Evolutionary conservation across 2,113 vertebrate genomes (phyloP).

Genomic region (Labeo catla): DNA sequence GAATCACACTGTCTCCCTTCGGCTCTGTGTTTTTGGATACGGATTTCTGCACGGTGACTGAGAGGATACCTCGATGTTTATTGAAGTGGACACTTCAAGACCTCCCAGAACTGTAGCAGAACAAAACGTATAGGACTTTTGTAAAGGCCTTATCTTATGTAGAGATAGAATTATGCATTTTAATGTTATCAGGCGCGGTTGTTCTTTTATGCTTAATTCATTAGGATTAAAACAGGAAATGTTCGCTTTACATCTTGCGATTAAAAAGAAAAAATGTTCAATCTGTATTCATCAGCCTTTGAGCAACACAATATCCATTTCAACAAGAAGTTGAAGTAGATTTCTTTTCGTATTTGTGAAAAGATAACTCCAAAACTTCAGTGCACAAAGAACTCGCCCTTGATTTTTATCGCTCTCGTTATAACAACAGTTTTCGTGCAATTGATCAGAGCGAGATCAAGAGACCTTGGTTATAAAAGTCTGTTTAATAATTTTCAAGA

Average conservation of each 20-base stretch:
- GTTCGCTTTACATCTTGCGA: neutral
- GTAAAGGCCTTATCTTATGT: neutral
- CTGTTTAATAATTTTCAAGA: conserved; percentile 56
- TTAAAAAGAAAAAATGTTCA: neutral
- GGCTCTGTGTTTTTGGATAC: conserved; percentile 23
- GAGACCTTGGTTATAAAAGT: conserved; percentile 53
- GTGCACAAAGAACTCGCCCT: conserved; percentile 28
- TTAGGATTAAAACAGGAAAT: conserved; percentile 28
- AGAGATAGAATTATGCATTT: neutral
- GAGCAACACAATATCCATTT: conserved; percentile 32
- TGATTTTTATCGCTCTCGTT: conserved; percentile 39
- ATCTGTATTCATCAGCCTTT: conserved; percentile 35
- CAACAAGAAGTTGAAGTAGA: conserved; percentile 9
- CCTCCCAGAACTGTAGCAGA: conserved; percentile 19
- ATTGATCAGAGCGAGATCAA: conserved; percentile 48
- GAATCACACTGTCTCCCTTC: conserved; percentile 32
- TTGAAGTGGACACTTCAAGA: conserved; percentile 21
- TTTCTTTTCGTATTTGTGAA: conserved; percentile 1
- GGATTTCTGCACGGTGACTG: conserved; percentile 27
- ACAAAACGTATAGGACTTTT: conserved; percentile 10
- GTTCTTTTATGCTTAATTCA: conserved; percentile 39
- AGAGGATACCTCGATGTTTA: conserved; percentile 21
- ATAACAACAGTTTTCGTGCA: conserved; percentile 52
- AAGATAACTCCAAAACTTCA: conserved; percentile 22
- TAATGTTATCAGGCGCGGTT: conserved; percentile 24